Evolutionary conservation across 2,113 vertebrate species (phyloP).

Genomic region (Phrynosoma platyrhinos): DNA sequence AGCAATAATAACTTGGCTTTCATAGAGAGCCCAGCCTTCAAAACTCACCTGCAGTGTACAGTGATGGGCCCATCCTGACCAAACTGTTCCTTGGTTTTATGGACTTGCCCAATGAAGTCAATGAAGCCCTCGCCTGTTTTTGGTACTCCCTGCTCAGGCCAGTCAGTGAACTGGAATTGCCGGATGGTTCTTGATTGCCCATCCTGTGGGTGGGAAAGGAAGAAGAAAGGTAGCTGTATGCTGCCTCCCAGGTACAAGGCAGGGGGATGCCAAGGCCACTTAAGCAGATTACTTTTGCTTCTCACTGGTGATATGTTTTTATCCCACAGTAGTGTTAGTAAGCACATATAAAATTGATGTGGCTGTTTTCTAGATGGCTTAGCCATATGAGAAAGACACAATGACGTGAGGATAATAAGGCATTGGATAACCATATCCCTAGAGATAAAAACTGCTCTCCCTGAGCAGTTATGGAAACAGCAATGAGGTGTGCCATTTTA

Average conservation of each 20-base stretch:
- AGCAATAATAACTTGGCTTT: neutral
- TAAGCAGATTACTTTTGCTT: neutral
- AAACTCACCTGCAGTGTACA: constrained; percentile 93
- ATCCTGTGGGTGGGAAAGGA: constrained; percentile 78
- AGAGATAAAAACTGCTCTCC: neutral
- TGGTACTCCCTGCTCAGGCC: constrained; percentile 97
- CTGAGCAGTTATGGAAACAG: neutral
- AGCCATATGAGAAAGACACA: neutral
- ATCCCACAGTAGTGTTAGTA: neutral
- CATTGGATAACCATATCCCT: neutral
- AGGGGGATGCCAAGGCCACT: neutral
- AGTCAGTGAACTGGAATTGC: constrained; percentile 98
- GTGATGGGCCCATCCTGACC: constrained; percentile 97
- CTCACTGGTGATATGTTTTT: neutral
- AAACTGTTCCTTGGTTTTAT: constrained; percentile 99
- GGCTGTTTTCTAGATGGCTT: neutral
- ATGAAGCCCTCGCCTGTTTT: constrained; percentile 97
- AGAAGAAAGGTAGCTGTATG: neutral
- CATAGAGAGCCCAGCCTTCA: rapidly evolving
- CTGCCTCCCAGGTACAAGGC: rapidly evolving
- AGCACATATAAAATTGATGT: neutral
- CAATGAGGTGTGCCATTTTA: neutral
- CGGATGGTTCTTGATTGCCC: constrained; percentile 97
- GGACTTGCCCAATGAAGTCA: constrained; percentile 97
- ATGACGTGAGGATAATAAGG: neutral